phyloP scores from a whole-genome alignment of 1,140 invertebrate genomes.

The Microplitis demolitor region DNA sequence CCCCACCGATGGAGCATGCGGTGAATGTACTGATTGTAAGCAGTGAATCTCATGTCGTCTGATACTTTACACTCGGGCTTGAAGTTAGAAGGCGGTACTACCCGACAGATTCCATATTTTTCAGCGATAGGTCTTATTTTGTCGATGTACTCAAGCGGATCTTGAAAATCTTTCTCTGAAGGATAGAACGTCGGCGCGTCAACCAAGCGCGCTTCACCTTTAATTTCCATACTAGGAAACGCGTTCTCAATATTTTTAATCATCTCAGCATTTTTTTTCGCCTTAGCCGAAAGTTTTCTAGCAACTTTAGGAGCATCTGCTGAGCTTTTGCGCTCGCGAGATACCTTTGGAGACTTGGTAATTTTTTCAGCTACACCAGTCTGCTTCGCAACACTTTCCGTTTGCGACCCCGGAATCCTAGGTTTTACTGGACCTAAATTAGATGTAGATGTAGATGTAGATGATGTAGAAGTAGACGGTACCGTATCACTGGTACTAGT shows the following conservation, averaged over 20 bases:
- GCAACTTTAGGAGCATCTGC: slow-evolving; percentile 39
- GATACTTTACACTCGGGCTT: slow-evolving; percentile 87
- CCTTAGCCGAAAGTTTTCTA: slow-evolving; percentile 38
- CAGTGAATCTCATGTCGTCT: slow-evolving; percentile 85
- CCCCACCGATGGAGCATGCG: slow-evolving; percentile 90
- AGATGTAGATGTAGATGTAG: slow-evolving; percentile 32
- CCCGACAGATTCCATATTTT: slow-evolving; percentile 85
- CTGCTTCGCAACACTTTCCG: slow-evolving; percentile 1
- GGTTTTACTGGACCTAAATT: slow-evolving; percentile 31
- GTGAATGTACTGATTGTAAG: slow-evolving; percentile 90
- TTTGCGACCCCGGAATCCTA: not conserved
- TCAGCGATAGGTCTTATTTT: slow-evolving; percentile 80
- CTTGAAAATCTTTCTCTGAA: slow-evolving; percentile 83
- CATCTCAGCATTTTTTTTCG: slow-evolving; percentile 43
- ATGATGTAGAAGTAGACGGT: slow-evolving; percentile 37
- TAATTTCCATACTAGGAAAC: slow-evolving; percentile 60
- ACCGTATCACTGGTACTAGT: slow-evolving; percentile 26
- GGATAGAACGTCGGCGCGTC: slow-evolving; percentile 86
- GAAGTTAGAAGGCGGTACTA: slow-evolving; percentile 86
- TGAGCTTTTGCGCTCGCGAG: slow-evolving; percentile 45
- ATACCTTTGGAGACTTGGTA: slow-evolving; percentile 46
- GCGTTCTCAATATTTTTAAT: slow-evolving; percentile 60
- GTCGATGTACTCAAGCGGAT: slow-evolving; percentile 89
- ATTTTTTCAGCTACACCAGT: slow-evolving; percentile 35
- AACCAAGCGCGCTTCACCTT: slow-evolving; percentile 65